Evolutionary conservation across 2,113 vertebrate genomes (phyloP).

Genomic region (Muntiacus muntjak): DNA sequence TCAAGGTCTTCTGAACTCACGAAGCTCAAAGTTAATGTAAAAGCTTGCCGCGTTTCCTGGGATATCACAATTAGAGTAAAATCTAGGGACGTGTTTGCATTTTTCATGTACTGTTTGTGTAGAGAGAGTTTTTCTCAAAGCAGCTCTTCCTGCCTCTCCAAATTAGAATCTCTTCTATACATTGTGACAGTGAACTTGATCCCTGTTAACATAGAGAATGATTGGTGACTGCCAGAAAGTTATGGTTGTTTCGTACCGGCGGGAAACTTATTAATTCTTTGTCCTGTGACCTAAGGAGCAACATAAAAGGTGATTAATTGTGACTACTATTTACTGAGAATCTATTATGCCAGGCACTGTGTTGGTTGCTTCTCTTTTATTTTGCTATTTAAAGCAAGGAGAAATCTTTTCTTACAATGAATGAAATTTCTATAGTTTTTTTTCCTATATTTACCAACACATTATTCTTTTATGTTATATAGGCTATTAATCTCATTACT

Average conservation of each 20-base stretch:
- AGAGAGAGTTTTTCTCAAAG: conserved; percentile 21
- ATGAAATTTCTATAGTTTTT: not conserved
- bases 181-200: not conserved
- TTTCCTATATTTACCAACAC: not conserved
- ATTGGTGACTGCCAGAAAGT: not conserved
- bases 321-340: not conserved
- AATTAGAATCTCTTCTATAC: not conserved
- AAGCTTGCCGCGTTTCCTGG: not conserved
- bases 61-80: not conserved
- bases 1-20: not conserved
- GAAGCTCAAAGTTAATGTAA: not conserved
- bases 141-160: not conserved
- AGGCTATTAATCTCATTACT: not conserved
- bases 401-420: not conserved
- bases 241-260: not conserved
- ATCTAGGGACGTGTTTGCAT: not conserved
- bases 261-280: not conserved
- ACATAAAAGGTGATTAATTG: not conserved
- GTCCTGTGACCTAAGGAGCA: not conserved
- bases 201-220: not conserved
- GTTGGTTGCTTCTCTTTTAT: not conserved
- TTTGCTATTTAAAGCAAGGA: not conserved
- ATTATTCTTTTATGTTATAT: not conserved
- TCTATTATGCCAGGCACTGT: not conserved
- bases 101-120: not conserved